A percentile compares a stretch with the other conserved stretches of the same genome.
Conservation (phyloP, 1,140 invertebrate genomes). For the Goniozus legneri region DNA sequence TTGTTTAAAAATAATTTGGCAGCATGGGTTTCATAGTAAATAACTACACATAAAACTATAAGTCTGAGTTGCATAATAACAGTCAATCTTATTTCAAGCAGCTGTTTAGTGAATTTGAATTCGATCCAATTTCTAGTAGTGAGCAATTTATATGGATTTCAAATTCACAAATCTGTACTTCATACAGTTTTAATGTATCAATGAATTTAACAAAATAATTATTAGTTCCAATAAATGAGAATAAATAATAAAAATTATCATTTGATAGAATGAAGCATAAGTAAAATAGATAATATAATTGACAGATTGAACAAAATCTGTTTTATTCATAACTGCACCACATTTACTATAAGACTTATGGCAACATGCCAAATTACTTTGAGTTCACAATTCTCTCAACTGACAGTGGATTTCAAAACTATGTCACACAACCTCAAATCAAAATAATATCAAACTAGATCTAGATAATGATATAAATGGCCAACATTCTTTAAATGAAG, state of each 20-base stretch:
- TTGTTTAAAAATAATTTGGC: slow-evolving; percentile 39
- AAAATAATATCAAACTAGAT: not conserved
- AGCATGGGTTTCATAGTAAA: slow-evolving; percentile 23
- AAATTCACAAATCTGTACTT: too few species aligned
- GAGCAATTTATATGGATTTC: too few species aligned
- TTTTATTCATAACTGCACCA: not conserved
- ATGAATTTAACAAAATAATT: too few species aligned
- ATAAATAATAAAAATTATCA: too few species aligned
- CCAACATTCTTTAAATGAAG: not conserved
- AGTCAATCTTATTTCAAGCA: slow-evolving; percentile 15
- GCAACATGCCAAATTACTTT: slow-evolving; percentile 6
- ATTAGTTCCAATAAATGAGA: too few species aligned
- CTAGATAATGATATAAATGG: too few species aligned
- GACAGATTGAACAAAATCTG: too few species aligned
- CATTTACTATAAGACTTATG: slow-evolving; percentile 10
- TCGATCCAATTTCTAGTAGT: slow-evolving; percentile 22
- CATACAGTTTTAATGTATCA: too few species aligned
- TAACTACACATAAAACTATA: slow-evolving; percentile 19
- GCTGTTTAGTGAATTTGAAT: slow-evolving; percentile 20
- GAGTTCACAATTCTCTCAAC: not conserved
- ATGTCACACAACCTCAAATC: not conserved
- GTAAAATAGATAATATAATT: too few species aligned
- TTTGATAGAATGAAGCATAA: too few species aligned
- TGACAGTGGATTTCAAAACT: not conserved
- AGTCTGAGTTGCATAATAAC: slow-evolving; percentile 28